Evolutionary conservation across 2,113 vertebrate genomes (phyloP).

Genomic region (Sus scrofa): DNA sequence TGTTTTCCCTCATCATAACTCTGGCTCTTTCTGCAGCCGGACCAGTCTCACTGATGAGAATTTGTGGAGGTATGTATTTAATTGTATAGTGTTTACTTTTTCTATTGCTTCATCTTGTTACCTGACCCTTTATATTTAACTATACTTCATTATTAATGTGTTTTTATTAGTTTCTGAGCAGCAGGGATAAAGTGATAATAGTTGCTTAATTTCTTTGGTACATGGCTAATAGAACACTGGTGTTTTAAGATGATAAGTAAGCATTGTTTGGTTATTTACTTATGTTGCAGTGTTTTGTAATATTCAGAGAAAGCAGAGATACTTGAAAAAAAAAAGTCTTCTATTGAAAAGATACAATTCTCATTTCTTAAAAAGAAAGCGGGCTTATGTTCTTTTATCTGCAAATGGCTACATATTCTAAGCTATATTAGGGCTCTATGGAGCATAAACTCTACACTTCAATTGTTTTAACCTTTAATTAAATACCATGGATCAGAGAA

Average conservation of each 20-base stretch:
- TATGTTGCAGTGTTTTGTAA: background rate
- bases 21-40: background rate
- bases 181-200: constrained; percentile 46
- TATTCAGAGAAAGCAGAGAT: constrained; percentile 25
- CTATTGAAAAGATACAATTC: background rate
- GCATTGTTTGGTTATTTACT: background rate
- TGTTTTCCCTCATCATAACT: background rate
- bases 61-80: constrained; percentile 1
- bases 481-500: background rate
- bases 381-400: background rate
- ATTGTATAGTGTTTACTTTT: constrained; percentile 44
- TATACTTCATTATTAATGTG: constrained; percentile 63
- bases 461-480: constrained; percentile 44
- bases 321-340: background rate
- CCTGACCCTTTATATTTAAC: constrained; percentile 22
- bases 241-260: constrained; percentile 52
- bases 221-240: background rate
- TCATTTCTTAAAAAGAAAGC: constrained; percentile 44
- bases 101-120: constrained; percentile 4
- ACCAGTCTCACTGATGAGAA: background rate
- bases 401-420: background rate
- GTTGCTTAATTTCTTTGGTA: constrained; percentile 49
- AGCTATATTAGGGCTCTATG: background rate
- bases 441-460: background rate
- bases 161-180: constrained; percentile 67